Evolutionary conservation across 2,888 invertebrate genomes (phyloP), one percentile per base, ranked within the genome.

Genomic region (Crocallis elinguaria): DNA sequence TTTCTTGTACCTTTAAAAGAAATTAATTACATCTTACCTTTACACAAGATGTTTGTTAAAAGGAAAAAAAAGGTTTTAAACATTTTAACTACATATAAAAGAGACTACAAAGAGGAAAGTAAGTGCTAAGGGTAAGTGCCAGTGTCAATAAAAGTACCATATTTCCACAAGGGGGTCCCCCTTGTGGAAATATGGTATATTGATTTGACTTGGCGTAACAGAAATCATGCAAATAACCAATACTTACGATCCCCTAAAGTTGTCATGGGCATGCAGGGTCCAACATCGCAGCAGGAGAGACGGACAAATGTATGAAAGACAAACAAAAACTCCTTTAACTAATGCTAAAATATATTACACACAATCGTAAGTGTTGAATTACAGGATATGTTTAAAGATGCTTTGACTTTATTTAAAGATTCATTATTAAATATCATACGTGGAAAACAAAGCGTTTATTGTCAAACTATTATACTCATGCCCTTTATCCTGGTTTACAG

Each of bases 191-290:
- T 21, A 49, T 39, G 36, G 45, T 35, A 50, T 43, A 57, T 16
- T 11, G 27, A 9, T 21, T 46, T 11, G 36, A 11, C 19, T 27
- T n/a, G 13, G 39, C 23, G 3, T 49, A 60, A 38, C 42, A 53
- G 14, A 54, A 13, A 36, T 48, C 82, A 79, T 82, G 82, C 82
- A 72, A 59, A 62, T 52, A 35, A 66, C 69, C 73, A 74, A 78
- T 91, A 91, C 90, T 91, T 86, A 90, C 90, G 77, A 90, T 88
- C 71, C 90, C 89, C 90, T 91, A 89, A 49, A 79, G 84, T 77
- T 77, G 84, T 70, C 79, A 86, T 84, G 77, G 71, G 78, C 90
- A 89, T 91, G 90, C 90, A 83, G 89, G 87, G 69, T 88, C 89
- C 90, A 66, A 83, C 76, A 66, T 76, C 77, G 74, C 70, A 71